Evolutionary conservation across 1,140 invertebrate species (phyloP).

Genomic region (Dreissena rostriformis): DNA sequence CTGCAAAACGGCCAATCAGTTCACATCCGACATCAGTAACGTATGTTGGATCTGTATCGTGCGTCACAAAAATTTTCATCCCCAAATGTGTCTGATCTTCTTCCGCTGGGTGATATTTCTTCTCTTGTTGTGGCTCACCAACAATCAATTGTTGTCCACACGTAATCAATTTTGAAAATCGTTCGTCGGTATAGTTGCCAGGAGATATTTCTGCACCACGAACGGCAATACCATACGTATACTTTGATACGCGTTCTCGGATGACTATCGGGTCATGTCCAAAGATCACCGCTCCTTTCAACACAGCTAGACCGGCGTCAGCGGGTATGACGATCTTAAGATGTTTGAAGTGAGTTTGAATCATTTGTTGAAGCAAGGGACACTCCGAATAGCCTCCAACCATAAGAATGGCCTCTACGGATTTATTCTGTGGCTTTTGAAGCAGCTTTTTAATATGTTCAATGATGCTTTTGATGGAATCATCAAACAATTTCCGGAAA

Average conservation of each 20-base stretch:
- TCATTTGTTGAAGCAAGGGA: neutral
- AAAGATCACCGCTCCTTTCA: conserved; percentile 16
- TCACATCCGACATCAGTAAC: no score
- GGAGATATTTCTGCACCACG: no score
- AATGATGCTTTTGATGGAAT: neutral
- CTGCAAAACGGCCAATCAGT: no score
- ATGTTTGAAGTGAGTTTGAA: neutral
- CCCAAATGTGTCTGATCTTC: no score
- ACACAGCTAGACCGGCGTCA: neutral
- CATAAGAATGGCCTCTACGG: neutral
- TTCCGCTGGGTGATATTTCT: no score
- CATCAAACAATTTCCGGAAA: neutral
- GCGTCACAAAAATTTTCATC: no score
- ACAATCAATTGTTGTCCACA: no score
- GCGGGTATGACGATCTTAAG: neutral
- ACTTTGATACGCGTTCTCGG: conserved; percentile 26
- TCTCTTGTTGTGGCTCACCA: no score
- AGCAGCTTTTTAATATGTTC: neutral
- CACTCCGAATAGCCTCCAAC: conserved; percentile 2
- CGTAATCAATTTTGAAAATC: no score
- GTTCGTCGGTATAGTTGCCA: no score
- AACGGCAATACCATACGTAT: conserved; percentile 59
- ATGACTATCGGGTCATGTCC: conserved; percentile 48
- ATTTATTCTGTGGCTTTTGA: neutral
- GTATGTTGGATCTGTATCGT: no score